A percentile compares a stretch with the other conserved stretches of the same genome.
phyloP scores from a whole-genome alignment of 2,113 vertebrate species.

The Vulpes lagopus region DNA sequence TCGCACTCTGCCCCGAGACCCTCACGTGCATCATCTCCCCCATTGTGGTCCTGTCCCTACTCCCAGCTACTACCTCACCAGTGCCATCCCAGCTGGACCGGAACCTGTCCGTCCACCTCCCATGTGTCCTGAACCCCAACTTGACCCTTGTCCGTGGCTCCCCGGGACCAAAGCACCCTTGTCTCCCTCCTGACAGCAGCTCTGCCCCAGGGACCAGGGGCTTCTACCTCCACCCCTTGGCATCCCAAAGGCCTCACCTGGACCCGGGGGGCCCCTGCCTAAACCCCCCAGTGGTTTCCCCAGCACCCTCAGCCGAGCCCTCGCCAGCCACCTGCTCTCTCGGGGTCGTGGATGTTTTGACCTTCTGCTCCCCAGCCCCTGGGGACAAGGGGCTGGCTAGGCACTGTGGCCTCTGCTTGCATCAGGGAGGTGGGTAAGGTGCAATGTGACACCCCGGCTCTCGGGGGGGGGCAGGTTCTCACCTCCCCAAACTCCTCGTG shows the following conservation, averaged over 20 bases:
- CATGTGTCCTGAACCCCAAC: neutral
- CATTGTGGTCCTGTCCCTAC: neutral
- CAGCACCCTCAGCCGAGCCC: too few species aligned
- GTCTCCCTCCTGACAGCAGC: neutral
- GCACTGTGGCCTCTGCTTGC: accelerated
- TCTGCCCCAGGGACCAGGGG: accelerated
- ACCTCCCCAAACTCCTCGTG: conserved; percentile 97
- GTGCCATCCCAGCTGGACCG: neutral
- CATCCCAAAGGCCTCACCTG: neutral
- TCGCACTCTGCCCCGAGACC: neutral
- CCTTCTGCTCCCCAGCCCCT: accelerated
- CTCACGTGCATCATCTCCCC: neutral
- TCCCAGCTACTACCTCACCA: neutral
- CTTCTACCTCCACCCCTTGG: neutral
- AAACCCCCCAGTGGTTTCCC: neutral
- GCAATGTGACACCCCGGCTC: accelerated
- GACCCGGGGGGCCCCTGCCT: neutral
- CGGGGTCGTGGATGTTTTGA: accelerated
- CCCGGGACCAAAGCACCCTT: accelerated
- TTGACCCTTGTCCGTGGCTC: neutral
- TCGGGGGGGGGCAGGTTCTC: neutral
- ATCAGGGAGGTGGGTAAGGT: accelerated
- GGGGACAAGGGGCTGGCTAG: accelerated
- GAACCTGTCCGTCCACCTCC: neutral
- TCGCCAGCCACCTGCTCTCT: neutral